Conservation (phyloP, 2,113 vertebrate genomes). For the Rhinolophus sinicus region DNA sequence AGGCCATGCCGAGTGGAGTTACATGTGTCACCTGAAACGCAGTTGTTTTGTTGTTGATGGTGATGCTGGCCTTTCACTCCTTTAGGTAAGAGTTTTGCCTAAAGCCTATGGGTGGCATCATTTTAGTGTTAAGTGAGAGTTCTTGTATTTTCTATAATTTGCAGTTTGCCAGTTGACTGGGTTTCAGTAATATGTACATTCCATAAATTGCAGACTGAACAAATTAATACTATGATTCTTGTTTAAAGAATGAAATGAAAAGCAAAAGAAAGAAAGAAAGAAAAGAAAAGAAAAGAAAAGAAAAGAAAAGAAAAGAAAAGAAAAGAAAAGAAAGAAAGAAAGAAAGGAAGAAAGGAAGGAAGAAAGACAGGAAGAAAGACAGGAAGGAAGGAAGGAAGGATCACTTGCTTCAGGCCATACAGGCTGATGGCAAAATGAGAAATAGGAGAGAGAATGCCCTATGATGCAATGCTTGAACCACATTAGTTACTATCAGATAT, state of each 20-base stretch:
- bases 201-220: constrained; percentile 49
- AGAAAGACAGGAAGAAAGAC: too few species aligned
- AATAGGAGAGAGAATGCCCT: background rate
- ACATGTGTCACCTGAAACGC: background rate
- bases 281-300: too few species aligned
- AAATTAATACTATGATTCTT: constrained; percentile 50
- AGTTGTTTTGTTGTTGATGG: background rate
- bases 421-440: background rate
- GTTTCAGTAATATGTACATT: constrained; percentile 45
- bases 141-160: constrained; percentile 60
- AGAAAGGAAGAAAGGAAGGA: too few species aligned
- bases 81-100: background rate
- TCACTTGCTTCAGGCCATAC: background rate
- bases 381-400: background rate
- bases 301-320: too few species aligned
- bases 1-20: background rate
- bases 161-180: constrained; percentile 39
- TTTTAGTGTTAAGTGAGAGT: constrained; percentile 59
- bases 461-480: background rate
- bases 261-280: background rate
- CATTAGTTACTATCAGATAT: background rate
- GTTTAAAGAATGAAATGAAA: constrained; percentile 45
- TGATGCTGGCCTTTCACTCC: background rate
- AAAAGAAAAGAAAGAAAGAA: too few species aligned
- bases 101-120: background rate